Percentiles rank a stretch among this genome's conserved stretches.
These are phyloP conservation scores for Hyperoplus lanceolatus DNA, from an alignment of 2,797 vertebrate species.

Conservation along the genomic window DNA sequence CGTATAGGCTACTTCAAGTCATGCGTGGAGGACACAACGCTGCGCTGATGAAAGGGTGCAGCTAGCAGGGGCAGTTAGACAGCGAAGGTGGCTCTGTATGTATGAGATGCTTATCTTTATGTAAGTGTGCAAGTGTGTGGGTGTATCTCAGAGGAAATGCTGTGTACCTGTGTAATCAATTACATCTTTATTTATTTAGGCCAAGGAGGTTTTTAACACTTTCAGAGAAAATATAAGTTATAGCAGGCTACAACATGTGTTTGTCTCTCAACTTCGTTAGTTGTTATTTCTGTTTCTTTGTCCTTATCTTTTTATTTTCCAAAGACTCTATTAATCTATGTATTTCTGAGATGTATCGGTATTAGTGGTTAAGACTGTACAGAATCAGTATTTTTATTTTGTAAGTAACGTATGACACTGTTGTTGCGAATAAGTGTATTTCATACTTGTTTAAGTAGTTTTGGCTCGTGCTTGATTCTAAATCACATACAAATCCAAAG, in stretches of 20 bases:
- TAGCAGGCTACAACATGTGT: background rate
- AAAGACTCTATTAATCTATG: slow-evolving; percentile 1
- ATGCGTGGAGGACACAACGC: background rate
- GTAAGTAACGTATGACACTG: too few species aligned
- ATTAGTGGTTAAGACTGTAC: background rate
- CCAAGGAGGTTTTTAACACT: slow-evolving; percentile 12
- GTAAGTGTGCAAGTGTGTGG: background rate
- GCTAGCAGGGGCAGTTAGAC: background rate
- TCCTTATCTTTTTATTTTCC: background rate
- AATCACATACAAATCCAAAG: slow-evolving; percentile 9
- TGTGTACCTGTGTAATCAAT: slow-evolving; percentile 43
- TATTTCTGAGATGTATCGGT: slow-evolving; percentile 2
- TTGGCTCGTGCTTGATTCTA: background rate
- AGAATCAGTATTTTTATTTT: background rate
- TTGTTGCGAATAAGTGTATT: background rate
- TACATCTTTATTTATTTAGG: slow-evolving; percentile 16
- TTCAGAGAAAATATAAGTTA: slow-evolving; percentile 24
- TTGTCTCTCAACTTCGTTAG: background rate
- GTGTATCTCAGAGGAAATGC: background rate
- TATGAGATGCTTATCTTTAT: slow-evolving; percentile 10
- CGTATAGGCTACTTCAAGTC: slow-evolving; percentile 4
- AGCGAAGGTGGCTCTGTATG: slow-evolving; percentile 17
- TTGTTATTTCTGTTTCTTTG: background rate
- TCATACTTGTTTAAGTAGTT: background rate
- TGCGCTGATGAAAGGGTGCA: background rate